phyloP scores from a whole-genome alignment of 2,888 invertebrate genomes.

The Nomada goodeniana region DNA sequence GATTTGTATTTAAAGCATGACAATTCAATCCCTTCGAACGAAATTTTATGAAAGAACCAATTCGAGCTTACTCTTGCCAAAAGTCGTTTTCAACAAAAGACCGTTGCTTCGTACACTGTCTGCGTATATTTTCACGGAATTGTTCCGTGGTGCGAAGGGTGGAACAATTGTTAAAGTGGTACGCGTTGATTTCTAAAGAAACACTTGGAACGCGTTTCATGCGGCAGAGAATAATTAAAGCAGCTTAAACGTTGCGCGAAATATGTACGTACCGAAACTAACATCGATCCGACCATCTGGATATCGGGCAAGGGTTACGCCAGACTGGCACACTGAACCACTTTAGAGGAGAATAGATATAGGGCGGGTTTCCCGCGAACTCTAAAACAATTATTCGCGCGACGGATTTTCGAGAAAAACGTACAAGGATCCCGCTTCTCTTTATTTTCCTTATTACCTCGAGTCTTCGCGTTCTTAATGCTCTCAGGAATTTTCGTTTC shows the following conservation, averaged over 20 bases:
- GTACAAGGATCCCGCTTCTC: neutral
- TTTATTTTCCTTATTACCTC: neutral
- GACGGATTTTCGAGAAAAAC: neutral
- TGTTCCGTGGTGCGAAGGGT: neutral
- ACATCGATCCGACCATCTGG: slow-evolving; percentile 32
- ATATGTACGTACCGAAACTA: slow-evolving; percentile 10
- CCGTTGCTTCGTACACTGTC: neutral
- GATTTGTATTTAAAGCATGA: too few relatives aligned
- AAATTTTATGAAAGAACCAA: neutral
- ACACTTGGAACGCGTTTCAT: slow-evolving; percentile 10
- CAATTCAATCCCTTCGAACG: too few relatives aligned
- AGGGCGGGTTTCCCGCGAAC: neutral
- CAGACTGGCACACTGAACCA: slow-evolving; percentile 37
- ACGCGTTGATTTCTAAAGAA: neutral
- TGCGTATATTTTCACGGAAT: neutral
- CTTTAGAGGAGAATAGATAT: slow-evolving; percentile 17
- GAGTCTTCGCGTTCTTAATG: neutral
- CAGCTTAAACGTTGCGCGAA: slow-evolving; percentile 14
- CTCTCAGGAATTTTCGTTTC: slow-evolving; percentile 10
- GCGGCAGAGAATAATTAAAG: neutral
- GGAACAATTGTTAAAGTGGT: neutral
- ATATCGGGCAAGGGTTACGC: slow-evolving; percentile 25
- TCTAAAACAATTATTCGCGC: slow-evolving; percentile 3
- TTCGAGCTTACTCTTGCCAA: neutral
- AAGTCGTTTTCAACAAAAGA: neutral